A percentile compares a stretch with the other conserved stretches of the same genome.
These are phyloP conservation scores for Hippolais icterina DNA, from an alignment of 2,113 vertebrate genomes.

Conservation along the genomic window DNA sequence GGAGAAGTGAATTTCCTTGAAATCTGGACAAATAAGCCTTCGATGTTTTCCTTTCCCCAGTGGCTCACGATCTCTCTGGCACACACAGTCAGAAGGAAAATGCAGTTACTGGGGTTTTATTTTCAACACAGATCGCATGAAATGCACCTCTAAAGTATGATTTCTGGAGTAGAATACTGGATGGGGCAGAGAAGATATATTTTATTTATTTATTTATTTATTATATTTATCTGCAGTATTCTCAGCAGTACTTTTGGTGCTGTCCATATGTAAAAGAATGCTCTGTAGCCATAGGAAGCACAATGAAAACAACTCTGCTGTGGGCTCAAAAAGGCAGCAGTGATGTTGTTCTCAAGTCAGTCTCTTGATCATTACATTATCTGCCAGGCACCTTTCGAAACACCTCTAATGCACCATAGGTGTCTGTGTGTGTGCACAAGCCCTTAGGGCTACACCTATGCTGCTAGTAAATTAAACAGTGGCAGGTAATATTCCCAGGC, in stretches of 20 bases:
- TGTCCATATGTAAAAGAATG: neutral
- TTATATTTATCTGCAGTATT: neutral
- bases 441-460: constrained; percentile 53
- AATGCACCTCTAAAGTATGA: neutral
- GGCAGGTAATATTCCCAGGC: constrained; percentile 51
- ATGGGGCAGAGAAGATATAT: neutral
- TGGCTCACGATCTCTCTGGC: neutral
- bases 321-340: neutral
- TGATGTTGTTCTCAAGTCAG: neutral
- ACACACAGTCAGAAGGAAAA: neutral
- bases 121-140: neutral
- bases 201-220: neutral
- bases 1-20: constrained; percentile 42
- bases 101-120: neutral
- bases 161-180: neutral
- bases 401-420: neutral
- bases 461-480: constrained; percentile 37
- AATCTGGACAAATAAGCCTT: constrained; percentile 33
- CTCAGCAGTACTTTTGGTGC: neutral
- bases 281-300: neutral
- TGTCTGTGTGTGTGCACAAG: neutral
- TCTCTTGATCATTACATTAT: neutral
- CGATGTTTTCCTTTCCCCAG: neutral
- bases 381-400: constrained; percentile 15
- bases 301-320: neutral